Percentiles rank a stretch among this genome's conserved stretches.
phyloP scores from a whole-genome alignment of 2,113 vertebrate species.

The Mesitornis unicolor region DNA sequence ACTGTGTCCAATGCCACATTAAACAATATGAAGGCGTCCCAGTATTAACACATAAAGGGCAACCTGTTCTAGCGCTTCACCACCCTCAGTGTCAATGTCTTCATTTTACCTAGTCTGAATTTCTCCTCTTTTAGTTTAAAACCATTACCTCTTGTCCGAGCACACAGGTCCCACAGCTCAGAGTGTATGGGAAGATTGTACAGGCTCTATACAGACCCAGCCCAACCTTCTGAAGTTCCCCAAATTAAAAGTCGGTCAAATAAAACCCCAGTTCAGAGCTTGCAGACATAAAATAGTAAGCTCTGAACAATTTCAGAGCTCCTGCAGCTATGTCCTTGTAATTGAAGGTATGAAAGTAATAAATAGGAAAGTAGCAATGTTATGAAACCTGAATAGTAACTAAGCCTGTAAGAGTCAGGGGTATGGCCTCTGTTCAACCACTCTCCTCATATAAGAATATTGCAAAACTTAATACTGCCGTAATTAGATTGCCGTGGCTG shows the following conservation, averaged over 20 bases:
- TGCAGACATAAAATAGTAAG: accelerated
- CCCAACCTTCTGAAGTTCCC: background rate
- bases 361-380: background rate
- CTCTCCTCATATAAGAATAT: background rate
- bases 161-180: background rate
- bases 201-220: background rate
- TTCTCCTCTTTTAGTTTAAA: background rate
- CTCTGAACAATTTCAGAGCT: background rate
- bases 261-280: background rate
- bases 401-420: background rate
- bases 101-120: background rate
- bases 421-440: background rate
- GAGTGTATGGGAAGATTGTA: background rate
- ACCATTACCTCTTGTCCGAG: too few relatives aligned
- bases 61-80: background rate
- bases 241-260: background rate
- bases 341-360: background rate
- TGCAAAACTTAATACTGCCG: background rate
- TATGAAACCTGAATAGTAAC: background rate
- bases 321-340: background rate
- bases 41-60: background rate
- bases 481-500: background rate
- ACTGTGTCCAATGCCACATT: background rate
- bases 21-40: background rate
- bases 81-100: accelerated